Evolutionary conservation across 2,888 invertebrate genomes (phyloP).

Genomic region (Morpho achilles): DNA sequence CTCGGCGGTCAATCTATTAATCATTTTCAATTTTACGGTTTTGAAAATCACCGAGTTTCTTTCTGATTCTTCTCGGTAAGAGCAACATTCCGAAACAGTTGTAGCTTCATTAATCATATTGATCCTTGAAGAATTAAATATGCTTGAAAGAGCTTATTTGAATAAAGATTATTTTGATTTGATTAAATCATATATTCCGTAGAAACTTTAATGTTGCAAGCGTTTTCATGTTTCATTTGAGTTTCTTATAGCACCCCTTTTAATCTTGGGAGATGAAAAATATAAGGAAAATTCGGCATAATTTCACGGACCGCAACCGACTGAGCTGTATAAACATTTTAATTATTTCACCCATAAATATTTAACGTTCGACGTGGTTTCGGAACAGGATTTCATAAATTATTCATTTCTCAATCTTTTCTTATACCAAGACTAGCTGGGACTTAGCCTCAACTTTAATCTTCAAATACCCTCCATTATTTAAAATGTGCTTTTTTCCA

Average conservation of each 20-base stretch:
- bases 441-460: too few species aligned
- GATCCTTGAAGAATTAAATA: too few species aligned
- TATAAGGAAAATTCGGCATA: conserved; percentile 20
- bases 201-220: conserved; percentile 3
- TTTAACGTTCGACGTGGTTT: conserved; percentile 24
- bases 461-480: too few species aligned
- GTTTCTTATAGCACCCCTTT: conserved; percentile 10
- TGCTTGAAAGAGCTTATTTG: too few species aligned
- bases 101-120: too few species aligned
- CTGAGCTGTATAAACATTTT: conserved; percentile 19
- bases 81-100: too few species aligned
- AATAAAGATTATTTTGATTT: too few species aligned
- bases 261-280: conserved; percentile 13
- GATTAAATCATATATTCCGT: not conserved
- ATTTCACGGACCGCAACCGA: conserved; percentile 16
- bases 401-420: conserved; percentile 29
- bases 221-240: conserved; percentile 4
- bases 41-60: too few species aligned
- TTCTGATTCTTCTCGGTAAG: too few species aligned
- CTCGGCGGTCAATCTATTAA: too few species aligned
- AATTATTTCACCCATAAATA: conserved; percentile 35
- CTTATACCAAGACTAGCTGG: not conserved
- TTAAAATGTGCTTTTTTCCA: too few species aligned
- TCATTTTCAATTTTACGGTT: too few species aligned
- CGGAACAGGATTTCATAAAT: conserved; percentile 34